phyloP scores from a whole-genome alignment of 2,888 invertebrate genomes.

The Nesidiocoris tenuis region DNA sequence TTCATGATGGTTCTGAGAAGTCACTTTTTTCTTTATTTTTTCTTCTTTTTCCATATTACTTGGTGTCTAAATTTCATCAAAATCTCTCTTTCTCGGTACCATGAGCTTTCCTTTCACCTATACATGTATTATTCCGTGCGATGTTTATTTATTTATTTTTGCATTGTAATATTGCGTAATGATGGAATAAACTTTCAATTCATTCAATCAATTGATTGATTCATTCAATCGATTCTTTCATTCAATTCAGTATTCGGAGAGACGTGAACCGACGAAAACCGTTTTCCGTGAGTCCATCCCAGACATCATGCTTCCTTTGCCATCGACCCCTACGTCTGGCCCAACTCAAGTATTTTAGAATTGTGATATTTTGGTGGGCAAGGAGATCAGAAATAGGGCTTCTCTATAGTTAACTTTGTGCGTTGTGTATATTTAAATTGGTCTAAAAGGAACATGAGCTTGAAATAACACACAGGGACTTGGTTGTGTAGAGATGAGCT shows the following conservation, averaged over 20 bases:
- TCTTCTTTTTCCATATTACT: too few relatives aligned
- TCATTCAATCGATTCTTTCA: too few relatives aligned
- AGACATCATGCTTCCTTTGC: slow-evolving; percentile 26
- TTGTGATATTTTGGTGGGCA: slow-evolving; percentile 51
- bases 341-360: slow-evolving; percentile 50
- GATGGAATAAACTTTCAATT: too few relatives aligned
- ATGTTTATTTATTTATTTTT: too few relatives aligned
- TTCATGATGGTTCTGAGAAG: too few relatives aligned
- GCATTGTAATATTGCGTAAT: too few relatives aligned
- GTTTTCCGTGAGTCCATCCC: neutral
- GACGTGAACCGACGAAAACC: neutral
- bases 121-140: too few relatives aligned
- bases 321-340: slow-evolving; percentile 41
- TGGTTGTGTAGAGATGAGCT: slow-evolving; percentile 40
- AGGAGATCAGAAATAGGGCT: slow-evolving; percentile 50
- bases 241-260: neutral
- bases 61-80: too few relatives aligned
- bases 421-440: slow-evolving; percentile 51
- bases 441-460: slow-evolving; percentile 51
- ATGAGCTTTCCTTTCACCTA: too few relatives aligned
- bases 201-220: too few relatives aligned
- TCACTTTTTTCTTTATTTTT: too few relatives aligned
- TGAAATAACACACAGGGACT: slow-evolving; percentile 49
- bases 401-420: slow-evolving; percentile 51
- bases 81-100: too few relatives aligned